A percentile compares a stretch with the other conserved stretches of the same genome.
Conservation (phyloP, 2,888 invertebrate species). For the Cephus runcator region DNA sequence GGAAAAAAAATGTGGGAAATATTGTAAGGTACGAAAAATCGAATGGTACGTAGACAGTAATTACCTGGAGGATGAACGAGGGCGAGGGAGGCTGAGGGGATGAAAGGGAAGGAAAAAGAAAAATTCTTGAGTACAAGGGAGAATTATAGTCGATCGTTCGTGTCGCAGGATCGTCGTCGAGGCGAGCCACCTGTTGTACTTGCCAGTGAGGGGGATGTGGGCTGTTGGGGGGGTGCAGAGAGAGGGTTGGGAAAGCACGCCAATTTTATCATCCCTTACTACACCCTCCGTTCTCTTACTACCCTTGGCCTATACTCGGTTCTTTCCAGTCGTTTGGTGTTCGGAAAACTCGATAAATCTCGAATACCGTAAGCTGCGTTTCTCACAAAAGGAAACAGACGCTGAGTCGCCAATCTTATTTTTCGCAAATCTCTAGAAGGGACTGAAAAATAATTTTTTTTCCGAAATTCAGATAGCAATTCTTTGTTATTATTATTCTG, state of each 20-base stretch:
- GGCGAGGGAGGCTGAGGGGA: constrained; percentile 6
- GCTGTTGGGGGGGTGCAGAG: no score
- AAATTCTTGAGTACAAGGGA: background rate
- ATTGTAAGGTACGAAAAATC: background rate
- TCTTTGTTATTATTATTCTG: no score
- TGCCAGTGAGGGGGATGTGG: background rate
- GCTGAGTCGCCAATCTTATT: no score
- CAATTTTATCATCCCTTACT: constrained; percentile 7
- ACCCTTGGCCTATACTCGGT: background rate
- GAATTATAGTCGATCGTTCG: no score
- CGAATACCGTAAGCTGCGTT: background rate
- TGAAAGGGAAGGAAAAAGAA: constrained; percentile 10
- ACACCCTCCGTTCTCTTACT: background rate
- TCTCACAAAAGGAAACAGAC: no score
- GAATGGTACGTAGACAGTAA: background rate
- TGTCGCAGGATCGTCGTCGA: background rate
- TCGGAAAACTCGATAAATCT: constrained; percentile 1
- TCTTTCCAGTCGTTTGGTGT: background rate
- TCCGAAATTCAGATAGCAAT: no score
- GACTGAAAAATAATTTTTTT: no score
- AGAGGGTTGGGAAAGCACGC: background rate
- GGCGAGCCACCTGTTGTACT: constrained; percentile 8
- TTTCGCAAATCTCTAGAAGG: no score
- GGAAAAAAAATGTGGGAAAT: background rate
- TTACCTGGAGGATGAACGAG: background rate